phyloP scores from a whole-genome alignment of 2,113 vertebrate genomes.

The Anoura caudifer region DNA sequence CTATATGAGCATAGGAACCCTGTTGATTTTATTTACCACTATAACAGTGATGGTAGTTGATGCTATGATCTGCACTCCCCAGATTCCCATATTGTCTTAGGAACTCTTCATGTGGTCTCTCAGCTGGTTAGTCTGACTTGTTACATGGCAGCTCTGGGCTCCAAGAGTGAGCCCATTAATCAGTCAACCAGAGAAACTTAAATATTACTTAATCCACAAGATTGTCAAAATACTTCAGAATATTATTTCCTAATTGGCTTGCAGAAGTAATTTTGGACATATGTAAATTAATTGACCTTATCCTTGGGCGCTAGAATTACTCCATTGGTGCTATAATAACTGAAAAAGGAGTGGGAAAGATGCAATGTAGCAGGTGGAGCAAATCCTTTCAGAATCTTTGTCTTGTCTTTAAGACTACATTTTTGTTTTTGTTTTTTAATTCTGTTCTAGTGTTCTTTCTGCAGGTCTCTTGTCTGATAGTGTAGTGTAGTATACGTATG shows the following conservation, averaged over 20 bases:
- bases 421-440: not conserved
- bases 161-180: not conserved
- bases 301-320: not conserved
- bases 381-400: conserved; percentile 27
- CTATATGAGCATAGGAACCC: not conserved
- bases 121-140: not conserved
- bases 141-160: not conserved
- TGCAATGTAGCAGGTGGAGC: not conserved
- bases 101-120: not conserved
- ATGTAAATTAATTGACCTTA: not conserved
- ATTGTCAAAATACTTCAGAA: not conserved
- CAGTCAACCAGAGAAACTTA: not conserved
- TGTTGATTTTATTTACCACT: not conserved
- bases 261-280: not conserved
- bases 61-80: not conserved
- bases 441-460: not conserved
- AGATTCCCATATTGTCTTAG: not conserved
- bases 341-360: not conserved
- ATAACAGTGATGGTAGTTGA: not conserved
- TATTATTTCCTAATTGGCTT: conserved; percentile 29
- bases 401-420: not conserved
- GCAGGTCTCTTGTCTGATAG: not conserved
- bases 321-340: not conserved
- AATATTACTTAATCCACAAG: not conserved
- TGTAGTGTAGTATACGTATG: not conserved